Percentiles rank a stretch among this genome's conserved stretches.
Evolutionary conservation across 2,797 vertebrate genomes (phyloP).

Genomic region (Chaunax sp.): DNA sequence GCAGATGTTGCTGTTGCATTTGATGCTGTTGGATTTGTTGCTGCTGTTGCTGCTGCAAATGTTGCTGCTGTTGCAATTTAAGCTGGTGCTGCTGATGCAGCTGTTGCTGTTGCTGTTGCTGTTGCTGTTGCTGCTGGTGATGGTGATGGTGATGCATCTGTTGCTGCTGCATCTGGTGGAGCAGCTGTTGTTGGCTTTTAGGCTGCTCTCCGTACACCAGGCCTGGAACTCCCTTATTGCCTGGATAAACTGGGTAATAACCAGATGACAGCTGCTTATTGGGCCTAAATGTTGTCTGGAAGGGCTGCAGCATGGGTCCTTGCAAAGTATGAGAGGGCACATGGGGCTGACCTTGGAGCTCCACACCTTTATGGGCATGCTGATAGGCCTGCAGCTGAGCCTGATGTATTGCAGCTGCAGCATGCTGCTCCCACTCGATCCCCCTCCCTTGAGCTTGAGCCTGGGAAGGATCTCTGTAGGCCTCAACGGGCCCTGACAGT

Average conservation of each 20-base stretch:
- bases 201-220: slow-evolving; percentile 81
- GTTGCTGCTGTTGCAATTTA: slow-evolving; percentile 44
- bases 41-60: slow-evolving; percentile 74
- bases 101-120: slow-evolving; percentile 82
- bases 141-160: slow-evolving; percentile 82
- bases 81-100: slow-evolving; percentile 67
- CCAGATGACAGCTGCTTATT: slow-evolving; percentile 85
- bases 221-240: slow-evolving; percentile 84
- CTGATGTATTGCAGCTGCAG: slow-evolving; percentile 75
- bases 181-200: slow-evolving; percentile 74
- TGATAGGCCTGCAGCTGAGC: slow-evolving; percentile 80
- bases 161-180: slow-evolving; percentile 75
- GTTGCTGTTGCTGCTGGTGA: slow-evolving; percentile 81
- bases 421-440: slow-evolving; percentile 83
- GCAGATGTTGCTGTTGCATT: slow-evolving; percentile 66
- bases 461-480: slow-evolving; percentile 78
- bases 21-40: slow-evolving; percentile 75
- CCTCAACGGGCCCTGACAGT: slow-evolving; percentile 66
- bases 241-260: slow-evolving; percentile 86
- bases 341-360: slow-evolving; percentile 71
- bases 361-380: slow-evolving; percentile 80
- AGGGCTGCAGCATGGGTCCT: slow-evolving; percentile 87
- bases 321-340: slow-evolving; percentile 62
- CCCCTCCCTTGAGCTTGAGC: slow-evolving; percentile 70
- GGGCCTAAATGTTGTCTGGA: slow-evolving; percentile 90